Base-by-base conservation (phyloP, 2,888 invertebrate genomes). In the Flabesymbios commensalis region DNA sequence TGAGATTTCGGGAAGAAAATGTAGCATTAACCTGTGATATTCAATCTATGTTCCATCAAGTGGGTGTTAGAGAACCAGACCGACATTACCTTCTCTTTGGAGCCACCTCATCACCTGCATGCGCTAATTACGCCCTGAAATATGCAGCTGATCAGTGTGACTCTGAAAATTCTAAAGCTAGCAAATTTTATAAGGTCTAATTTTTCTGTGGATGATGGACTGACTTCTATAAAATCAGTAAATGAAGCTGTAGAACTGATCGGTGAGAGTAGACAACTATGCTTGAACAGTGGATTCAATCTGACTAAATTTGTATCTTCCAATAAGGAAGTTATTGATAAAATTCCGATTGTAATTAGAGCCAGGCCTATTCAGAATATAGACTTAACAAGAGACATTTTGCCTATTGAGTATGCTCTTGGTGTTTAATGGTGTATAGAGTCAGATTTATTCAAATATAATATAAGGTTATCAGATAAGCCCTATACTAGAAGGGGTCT, bases 401-500 rank as follows among this genome's bases (percentile, higher is more conserved):
- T 36, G n/a, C 31, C 49, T 14, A 26, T 43, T n/a, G 55, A 56
- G 26, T 3, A 53, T 10, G 28, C 52, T 5, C 36, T 59, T 2
- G 69, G 70, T n/a, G 45, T 67, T 19, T 56, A 64, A 24, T 70
- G 70, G 72, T 65, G 64, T 53, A 53, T 67, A 2, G 63, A 68
- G n/a, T 63, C 63, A 10, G 71, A 72, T 51, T 29, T 51, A 1
- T 67, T 73, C 52, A 61, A 59, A 26, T 71, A 69, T 49, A 29
- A 48, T 26, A 64, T 73, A 7, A 48, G 26, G 0, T 32, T 71
- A n/a, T 45, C 41, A 7, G 69, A 68, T 36, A 47, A 57, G 17
- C 69, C 71, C 2, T 17, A 63, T 1, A 65, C 67, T 3, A 63
- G 70, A 32, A 43, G 71, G 33, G 69, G 69, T 3, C 49, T 74